Evolutionary conservation across 2,113 vertebrate species (phyloP), one percentile per base, ranked within the genome.

Genomic region (Gnathonemus longibarbis): DNA sequence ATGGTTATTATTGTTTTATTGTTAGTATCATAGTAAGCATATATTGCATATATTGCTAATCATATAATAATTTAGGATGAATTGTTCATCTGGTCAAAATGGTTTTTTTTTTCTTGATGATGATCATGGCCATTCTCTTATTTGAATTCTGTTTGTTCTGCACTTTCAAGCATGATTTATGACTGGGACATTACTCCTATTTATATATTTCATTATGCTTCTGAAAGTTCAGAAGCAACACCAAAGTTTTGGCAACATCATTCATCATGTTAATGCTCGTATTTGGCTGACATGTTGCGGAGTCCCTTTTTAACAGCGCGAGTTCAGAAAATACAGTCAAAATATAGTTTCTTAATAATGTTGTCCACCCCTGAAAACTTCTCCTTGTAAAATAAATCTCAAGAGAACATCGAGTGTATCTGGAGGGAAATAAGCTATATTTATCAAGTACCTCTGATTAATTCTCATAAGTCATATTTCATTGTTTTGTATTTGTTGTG

Each of bases 101-200:
- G 21, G 9, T 84, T 52, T 58, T 42, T 50, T 52, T 86, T 89
- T 70, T 8, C 70, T 31, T 92, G 87, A 45, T 58, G 17, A 88
- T 80, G 52, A 56, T 62, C 31, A 74, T 27, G 50, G 48, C 88
- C 90, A 86, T 90, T 87, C 5, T 89, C 87, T 88, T 7, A 91
- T 88, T 88, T 91, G 45, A 90, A 91, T 70, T 88, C 88, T 88
- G 89, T 58, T 56, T 46, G 84, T 66, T 85, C 87, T 48, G 66
- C 91, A 83, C 56, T 50, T 77, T 89, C 83, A 62, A 58, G 31
- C 52, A 50, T 91, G 90, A 91, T 91, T 91, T 91, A 91, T 89
- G 90, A 87, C 74, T 89, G 58, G 49, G 48, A 53, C 35, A 84
- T 84, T 89, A 45, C 39, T 27, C 53, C 89, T 89, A 90, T 90